Base-by-base conservation (phyloP, 2,113 vertebrate species). In the Empidonax traillii region DNA sequence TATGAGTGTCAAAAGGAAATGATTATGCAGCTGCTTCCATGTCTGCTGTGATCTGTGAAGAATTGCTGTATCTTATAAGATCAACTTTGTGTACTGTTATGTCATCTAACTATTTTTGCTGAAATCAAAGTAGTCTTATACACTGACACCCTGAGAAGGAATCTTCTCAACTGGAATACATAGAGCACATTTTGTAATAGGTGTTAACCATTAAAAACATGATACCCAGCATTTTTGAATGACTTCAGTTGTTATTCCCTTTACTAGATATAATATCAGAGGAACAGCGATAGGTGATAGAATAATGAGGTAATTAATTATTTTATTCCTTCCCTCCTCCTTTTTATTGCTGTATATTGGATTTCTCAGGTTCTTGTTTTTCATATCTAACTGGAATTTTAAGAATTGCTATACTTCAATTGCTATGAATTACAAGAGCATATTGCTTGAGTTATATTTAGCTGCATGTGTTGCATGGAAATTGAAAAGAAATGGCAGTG, bases 281-380 rank as follows among this genome's bases (percentile, higher is more conserved):
- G 99, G 99, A 98, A 99, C 99, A 97, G 98, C 99, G 96, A 98
- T 99, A 99, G 99, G 99, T 98, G 99, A 99, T 99, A 99, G 99
- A 98, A 99, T 99, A 98, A 99, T 99, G 98, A 99, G 99, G 99
- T 99, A 99, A 99, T 97, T 96, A 86, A 97, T 97, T 96, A 74
- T 98, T 96, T 95, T 98, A 97, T 98, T 98, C 88, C 81, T 80
- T 85, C 91, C 85, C 80, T 65, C 65, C 47, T 85, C 68, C 67
- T 96, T 83, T 82, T 91, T 94, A 77, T 93, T 97, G 93, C 96
- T 59, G 0, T 95, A 86, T 95, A 87, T 90, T 96, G 91, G 91
- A 92, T 97, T 97, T 97, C 78, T 94, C 91, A 98, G 97, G 95
- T 85, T 91, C 83, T 97, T 93, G 90, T 61, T 96, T 95, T 91